Evolutionary conservation across 2,113 vertebrate species (phyloP), one percentile per base, ranked within the genome.

Genomic region (Vombatus ursinus): DNA sequence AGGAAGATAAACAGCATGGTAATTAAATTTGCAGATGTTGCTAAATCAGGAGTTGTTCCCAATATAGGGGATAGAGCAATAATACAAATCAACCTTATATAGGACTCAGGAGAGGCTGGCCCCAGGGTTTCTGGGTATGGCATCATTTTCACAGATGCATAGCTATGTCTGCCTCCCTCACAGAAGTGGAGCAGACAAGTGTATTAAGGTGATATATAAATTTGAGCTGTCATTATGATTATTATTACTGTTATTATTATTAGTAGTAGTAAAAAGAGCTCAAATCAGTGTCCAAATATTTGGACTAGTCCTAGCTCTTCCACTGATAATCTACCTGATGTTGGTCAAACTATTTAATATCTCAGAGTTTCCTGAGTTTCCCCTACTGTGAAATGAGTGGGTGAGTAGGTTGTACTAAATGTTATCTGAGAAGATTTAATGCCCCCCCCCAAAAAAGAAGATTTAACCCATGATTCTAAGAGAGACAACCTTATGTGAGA

Each of bases 1-100:
- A 52, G 26, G 52, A 96, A 98, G 97, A 98, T 96, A 98, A 97
- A 97, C 95, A 95, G 97, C 96, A 96, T 96, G 96, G 95, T 98
- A 98, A 98, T 98, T 98, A 96, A 97, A 97, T 95, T 97, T 98
- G 97, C 97, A 97, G 97, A 95, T 97, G 98, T 89, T 96, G 95
- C 94, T 97, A 94, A 97, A 94, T 96, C 93, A 28, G 96, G 93
- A 94, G 91, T 93, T 95, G 54, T 96, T 94, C 91, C 94, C 93
- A 95, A 89, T 51, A 23, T 77, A 96, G 50, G 44, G 37, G 68
- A 50, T 11, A 3, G 23, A 90, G 48, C 19, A 2, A 48, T 91
- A 97, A 98, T 96, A 97, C 51, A 91, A 95, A 96, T 95, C 0
- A n/a, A 90, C 57, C 50, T 94, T 61, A n/a, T 25, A 0, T 1